phyloP scores from a whole-genome alignment of 2,888 invertebrate species.

The Polylopha cassiicola region DNA sequence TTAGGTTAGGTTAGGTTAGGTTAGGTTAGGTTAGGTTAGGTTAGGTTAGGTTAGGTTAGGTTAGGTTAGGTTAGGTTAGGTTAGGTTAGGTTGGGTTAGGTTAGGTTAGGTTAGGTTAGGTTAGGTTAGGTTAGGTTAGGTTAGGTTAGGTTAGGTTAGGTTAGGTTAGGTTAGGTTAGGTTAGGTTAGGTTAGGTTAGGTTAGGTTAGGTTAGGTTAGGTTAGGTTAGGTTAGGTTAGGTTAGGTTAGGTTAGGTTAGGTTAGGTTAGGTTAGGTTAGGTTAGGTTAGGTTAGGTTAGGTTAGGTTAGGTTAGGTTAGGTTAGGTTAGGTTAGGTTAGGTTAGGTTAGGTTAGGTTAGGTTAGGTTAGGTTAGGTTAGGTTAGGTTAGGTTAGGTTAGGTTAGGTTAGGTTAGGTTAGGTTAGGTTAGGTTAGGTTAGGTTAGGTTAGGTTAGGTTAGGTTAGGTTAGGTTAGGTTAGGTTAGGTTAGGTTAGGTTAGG shows the following conservation, averaged over 20 bases:
- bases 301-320: constrained; percentile 9
- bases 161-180: constrained; percentile 9
- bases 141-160: constrained; percentile 13
- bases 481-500: constrained; percentile 14
- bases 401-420: constrained; percentile 10
- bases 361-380: constrained; percentile 13
- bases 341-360: constrained; percentile 9
- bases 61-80: constrained; percentile 24
- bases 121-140: constrained; percentile 25
- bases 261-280: constrained; percentile 9
- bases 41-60: constrained; percentile 24
- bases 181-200: constrained; percentile 9
- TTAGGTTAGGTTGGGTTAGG: constrained; percentile 25
- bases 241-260: constrained; percentile 9
- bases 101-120: constrained; percentile 25
- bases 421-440: constrained; percentile 4
- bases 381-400: constrained; percentile 8
- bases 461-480: constrained; percentile 4
- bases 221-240: constrained; percentile 9
- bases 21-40: constrained; percentile 14
- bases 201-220: constrained; percentile 9
- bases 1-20: constrained; percentile 23
- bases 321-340: constrained; percentile 9
- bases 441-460: background rate
- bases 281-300: constrained; percentile 9